phyloP scores from a whole-genome alignment of 2,888 invertebrate species.

The Carabus problematicus region DNA sequence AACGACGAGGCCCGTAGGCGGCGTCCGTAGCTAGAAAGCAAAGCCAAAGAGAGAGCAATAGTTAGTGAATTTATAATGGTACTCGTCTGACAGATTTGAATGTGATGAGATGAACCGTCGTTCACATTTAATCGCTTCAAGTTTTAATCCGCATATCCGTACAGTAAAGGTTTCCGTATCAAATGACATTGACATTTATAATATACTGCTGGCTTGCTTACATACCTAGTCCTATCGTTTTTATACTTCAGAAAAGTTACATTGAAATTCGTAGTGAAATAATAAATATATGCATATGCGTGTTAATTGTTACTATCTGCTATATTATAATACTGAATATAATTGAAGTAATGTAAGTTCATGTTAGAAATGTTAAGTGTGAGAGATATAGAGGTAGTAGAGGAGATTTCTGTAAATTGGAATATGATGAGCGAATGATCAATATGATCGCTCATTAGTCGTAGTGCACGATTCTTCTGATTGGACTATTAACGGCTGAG shows the following conservation, averaged over 20 bases:
- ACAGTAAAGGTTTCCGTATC: not conserved
- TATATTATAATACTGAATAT: no score
- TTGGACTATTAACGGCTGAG: constrained; percentile 35
- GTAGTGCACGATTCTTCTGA: constrained; percentile 33
- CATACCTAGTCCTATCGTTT: no score
- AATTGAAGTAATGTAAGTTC: no score
- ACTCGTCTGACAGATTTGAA: constrained; percentile 37
- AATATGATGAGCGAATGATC: constrained; percentile 32
- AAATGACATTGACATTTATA: no score
- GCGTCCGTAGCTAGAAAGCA: constrained; percentile 21
- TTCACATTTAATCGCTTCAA: constrained; percentile 32
- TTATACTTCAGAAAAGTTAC: no score
- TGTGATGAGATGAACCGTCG: constrained; percentile 40
- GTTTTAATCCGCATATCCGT: constrained; percentile 16
- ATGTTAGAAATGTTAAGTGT: no score
- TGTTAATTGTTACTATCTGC: no score
- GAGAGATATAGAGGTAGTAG: no score
- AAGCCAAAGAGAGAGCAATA: constrained; percentile 22
- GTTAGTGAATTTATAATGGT: constrained; percentile 40
- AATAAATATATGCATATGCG: no score
- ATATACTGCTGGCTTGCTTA: no score
- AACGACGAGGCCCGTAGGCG: constrained; percentile 19
- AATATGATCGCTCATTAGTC: constrained; percentile 38
- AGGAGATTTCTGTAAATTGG: constrained; percentile 4
- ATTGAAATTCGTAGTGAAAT: no score